phyloP scores from a whole-genome alignment of 2,797 vertebrate genomes.

The Mormyrus hasselquistii region DNA sequence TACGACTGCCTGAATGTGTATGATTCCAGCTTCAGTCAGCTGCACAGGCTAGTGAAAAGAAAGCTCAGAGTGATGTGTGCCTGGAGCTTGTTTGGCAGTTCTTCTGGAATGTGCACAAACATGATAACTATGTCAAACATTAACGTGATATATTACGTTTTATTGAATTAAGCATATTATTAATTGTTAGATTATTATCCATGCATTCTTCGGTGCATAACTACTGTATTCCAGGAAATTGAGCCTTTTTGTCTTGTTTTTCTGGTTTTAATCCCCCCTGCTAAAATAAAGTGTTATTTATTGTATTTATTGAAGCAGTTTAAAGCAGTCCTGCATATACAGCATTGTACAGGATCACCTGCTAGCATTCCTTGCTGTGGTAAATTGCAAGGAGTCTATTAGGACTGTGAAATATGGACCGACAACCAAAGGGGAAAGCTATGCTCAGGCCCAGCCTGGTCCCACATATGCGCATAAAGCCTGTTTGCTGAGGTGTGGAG shows the following conservation, averaged over 20 bases:
- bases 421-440: neutral
- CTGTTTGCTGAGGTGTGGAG: neutral
- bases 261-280: neutral
- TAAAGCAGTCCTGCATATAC: neutral
- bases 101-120: conserved; percentile 3
- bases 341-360: neutral
- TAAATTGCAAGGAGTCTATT: neutral
- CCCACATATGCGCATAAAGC: neutral
- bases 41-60: neutral
- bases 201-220: neutral
- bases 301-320: neutral
- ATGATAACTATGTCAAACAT: neutral
- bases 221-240: neutral
- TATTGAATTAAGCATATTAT: neutral
- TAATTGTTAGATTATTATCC: conserved; percentile 7
- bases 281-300: neutral
- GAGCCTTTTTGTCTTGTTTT: neutral
- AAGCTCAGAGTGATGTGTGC: neutral
- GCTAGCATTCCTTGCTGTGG: neutral
- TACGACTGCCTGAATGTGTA: neutral
- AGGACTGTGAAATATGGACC: neutral
- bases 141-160: neutral
- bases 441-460: neutral
- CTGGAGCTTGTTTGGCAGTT: neutral
- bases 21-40: neutral